These are phyloP conservation scores for Coilia nasus DNA, from an alignment of 2,797 vertebrate genomes.

Conservation along the genomic window DNA sequence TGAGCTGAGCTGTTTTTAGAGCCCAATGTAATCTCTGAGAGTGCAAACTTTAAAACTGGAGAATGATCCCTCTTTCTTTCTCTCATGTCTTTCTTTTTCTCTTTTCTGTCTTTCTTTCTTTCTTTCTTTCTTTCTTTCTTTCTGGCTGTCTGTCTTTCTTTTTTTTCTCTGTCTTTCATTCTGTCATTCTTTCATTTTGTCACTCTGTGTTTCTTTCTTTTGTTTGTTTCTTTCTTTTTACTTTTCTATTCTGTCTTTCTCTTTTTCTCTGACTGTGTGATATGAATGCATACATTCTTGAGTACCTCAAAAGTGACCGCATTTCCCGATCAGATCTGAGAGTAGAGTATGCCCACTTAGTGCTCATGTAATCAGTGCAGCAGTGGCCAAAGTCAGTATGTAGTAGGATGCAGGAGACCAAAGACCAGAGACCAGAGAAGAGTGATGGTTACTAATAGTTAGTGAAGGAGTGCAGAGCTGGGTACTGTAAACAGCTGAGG, in stretches of 20 bases:
- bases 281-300: slow-evolving; percentile 9
- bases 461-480: background rate
- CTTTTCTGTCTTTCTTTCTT: no score
- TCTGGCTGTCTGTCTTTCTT: background rate
- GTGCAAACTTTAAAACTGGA: background rate
- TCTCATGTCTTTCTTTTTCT: background rate
- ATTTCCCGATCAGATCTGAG: background rate
- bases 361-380: background rate
- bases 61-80: background rate
- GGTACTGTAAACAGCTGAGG: background rate
- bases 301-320: background rate
- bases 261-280: background rate
- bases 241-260: background rate
- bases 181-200: background rate
- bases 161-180: background rate
- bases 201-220: background rate
- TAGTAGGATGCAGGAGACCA: slow-evolving; percentile 1
- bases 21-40: background rate
- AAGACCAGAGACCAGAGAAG: background rate
- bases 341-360: background rate
- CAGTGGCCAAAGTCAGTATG: background rate
- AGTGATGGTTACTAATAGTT: background rate
- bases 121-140: background rate
- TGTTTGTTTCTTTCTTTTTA: background rate
- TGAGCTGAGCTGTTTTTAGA: background rate